Conservation (phyloP, 2,888 invertebrate genomes). For the Malthinus flaveolus region DNA sequence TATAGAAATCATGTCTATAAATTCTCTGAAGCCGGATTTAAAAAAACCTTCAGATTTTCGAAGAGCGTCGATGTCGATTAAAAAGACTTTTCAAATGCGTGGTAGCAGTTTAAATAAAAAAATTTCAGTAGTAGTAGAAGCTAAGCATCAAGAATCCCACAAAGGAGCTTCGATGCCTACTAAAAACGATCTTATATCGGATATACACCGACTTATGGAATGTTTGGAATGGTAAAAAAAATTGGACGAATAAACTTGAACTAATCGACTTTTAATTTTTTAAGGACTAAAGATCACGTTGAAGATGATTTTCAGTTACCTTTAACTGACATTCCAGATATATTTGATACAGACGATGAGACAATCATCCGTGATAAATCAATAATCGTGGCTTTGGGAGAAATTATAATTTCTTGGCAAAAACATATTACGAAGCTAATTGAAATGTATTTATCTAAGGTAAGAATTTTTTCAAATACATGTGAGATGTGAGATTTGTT, state of each 20-base stretch:
- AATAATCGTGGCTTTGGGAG: slow-evolving; percentile 63
- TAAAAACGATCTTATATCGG: slow-evolving; percentile 56
- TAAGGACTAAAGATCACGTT: slow-evolving; percentile 73
- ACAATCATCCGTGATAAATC: slow-evolving; percentile 55
- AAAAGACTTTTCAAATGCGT: slow-evolving; percentile 36
- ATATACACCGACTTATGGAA: slow-evolving; percentile 58
- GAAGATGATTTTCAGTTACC: slow-evolving; percentile 73
- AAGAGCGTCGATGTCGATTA: slow-evolving; percentile 57
- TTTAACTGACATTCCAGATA: slow-evolving; percentile 62
- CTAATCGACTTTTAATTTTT: slow-evolving; percentile 9
- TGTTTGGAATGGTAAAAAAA: slow-evolving; percentile 55
- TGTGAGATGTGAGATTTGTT: too few species aligned
- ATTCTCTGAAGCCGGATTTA: slow-evolving; percentile 30
- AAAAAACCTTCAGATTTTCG: slow-evolving; percentile 64
- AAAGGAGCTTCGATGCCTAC: slow-evolving; percentile 39
- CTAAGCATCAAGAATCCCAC: background rate
- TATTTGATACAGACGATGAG: slow-evolving; percentile 47
- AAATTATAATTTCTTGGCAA: slow-evolving; percentile 67
- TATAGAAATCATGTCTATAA: slow-evolving; percentile 18
- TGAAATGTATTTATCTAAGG: slow-evolving; percentile 59
- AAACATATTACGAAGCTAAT: slow-evolving; percentile 65
- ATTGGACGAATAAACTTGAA: background rate
- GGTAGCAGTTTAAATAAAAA: background rate
- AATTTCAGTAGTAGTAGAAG: too few species aligned
- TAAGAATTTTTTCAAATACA: slow-evolving; percentile 36